Evolutionary conservation across 2,888 invertebrate genomes (phyloP).

Genomic region (Arrhopalites spinosus): DNA sequence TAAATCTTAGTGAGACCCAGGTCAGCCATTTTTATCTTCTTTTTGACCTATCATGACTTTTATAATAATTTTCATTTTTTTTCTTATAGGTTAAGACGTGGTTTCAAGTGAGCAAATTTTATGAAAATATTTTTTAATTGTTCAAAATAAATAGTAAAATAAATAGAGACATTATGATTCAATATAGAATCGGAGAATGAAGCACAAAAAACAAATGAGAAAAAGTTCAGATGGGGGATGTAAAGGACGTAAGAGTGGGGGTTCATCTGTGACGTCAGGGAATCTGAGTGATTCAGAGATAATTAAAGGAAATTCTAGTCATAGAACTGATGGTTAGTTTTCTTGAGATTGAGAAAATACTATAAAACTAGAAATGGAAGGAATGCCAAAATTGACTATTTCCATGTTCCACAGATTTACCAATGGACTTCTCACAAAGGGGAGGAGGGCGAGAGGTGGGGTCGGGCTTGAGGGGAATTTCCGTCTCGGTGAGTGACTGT

Average conservation of each 20-base stretch:
- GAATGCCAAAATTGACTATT: background rate
- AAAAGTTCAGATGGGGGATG: conserved; percentile 60
- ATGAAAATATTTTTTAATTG: no score
- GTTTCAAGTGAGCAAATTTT: conserved; percentile 67
- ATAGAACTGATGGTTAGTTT: conserved; percentile 18
- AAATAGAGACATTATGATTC: no score
- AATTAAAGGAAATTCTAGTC: conserved; percentile 23
- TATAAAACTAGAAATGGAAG: background rate
- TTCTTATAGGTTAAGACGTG: conserved; percentile 85
- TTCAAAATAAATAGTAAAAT: no score
- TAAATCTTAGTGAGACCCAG: conserved; percentile 90
- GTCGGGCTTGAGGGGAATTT: conserved; percentile 8
- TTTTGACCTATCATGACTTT: background rate
- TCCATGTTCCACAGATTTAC: conserved; percentile 39
- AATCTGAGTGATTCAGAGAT: conserved; percentile 43
- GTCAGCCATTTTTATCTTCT: conserved; percentile 57
- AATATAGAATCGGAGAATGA: conserved; percentile 96
- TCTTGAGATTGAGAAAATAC: no score
- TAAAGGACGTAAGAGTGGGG: conserved; percentile 33
- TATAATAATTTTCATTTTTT: background rate
- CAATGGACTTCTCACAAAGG: conserved; percentile 53
- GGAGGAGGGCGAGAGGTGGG: conserved; percentile 28
- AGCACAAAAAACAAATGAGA: conserved; percentile 88
- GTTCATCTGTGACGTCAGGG: conserved; percentile 40
- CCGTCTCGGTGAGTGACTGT: conserved; percentile 31